Conservation (phyloP, 2,113 vertebrate species). For the Labeo rohita region DNA sequence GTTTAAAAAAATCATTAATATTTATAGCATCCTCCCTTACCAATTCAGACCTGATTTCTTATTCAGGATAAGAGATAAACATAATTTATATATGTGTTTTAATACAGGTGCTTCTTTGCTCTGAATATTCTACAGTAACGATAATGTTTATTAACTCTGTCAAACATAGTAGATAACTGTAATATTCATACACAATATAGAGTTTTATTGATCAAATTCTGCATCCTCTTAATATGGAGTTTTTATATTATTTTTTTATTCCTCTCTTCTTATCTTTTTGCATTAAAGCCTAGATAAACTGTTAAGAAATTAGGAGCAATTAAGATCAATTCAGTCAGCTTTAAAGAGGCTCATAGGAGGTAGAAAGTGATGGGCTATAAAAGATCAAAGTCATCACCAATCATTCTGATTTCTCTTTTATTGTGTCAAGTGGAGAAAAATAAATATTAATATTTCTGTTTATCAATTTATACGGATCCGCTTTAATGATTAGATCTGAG, state of each 20-base stretch:
- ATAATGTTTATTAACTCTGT: conserved; percentile 19
- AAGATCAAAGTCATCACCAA: conserved; percentile 46
- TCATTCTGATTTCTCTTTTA: conserved; percentile 48
- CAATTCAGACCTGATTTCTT: conserved; percentile 66
- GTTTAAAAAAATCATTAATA: conserved; percentile 89
- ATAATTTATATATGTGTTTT: conserved; percentile 53
- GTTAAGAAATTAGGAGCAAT: conserved; percentile 54
- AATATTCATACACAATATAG: background rate
- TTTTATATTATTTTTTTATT: background rate
- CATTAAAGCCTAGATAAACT: conserved; percentile 37
- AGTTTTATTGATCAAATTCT: background rate
- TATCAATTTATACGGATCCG: conserved; percentile 5
- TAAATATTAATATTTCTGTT: conserved; percentile 47
- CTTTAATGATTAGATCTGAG: conserved; percentile 31
- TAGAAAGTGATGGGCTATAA: background rate
- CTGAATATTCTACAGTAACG: conserved; percentile 20
- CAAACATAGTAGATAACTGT: background rate
- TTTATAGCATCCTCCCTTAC: conserved; percentile 84
- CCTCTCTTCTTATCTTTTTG: background rate
- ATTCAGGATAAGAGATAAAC: conserved; percentile 57
- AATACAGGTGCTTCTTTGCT: conserved; percentile 53
- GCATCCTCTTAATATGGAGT: background rate
- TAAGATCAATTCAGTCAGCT: conserved; percentile 51
- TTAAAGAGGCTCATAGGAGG: conserved; percentile 9
- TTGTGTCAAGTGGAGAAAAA: conserved; percentile 46